phyloP scores from a whole-genome alignment of 2,113 vertebrate genomes.

The Ictalurus punctatus region DNA sequence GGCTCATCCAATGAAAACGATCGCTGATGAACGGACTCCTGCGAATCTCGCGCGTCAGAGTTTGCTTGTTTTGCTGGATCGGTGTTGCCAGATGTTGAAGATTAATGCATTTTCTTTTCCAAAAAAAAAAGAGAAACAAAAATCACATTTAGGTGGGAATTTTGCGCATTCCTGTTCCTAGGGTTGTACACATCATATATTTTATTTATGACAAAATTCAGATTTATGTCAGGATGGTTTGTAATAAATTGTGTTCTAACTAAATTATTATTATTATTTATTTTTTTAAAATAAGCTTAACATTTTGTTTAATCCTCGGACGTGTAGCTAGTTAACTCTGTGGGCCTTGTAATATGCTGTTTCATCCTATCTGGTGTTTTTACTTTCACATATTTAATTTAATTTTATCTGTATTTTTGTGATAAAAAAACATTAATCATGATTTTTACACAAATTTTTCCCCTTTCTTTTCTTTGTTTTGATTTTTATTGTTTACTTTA shows the following conservation, averaged over 20 bases:
- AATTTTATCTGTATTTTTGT: no score
- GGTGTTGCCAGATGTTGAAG: background rate
- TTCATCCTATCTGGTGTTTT: background rate
- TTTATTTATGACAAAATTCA: background rate
- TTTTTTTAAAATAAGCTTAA: background rate
- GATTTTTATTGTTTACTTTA: background rate
- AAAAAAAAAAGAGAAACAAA: no score
- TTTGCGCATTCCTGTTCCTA: background rate
- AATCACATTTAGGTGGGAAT: background rate
- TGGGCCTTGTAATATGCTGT: background rate
- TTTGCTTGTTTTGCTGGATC: background rate
- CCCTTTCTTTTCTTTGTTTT: background rate
- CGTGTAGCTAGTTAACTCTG: no score
- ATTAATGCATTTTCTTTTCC: background rate
- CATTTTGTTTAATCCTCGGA: background rate
- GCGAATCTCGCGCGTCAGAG: conserved; percentile 22
- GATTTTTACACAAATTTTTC: background rate
- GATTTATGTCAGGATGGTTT: background rate
- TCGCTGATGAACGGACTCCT: conserved; percentile 2
- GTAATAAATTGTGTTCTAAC: background rate
- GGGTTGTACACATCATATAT: background rate
- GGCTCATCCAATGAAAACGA: conserved; percentile 41
- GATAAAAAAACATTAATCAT: background rate
- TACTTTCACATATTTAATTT: background rate
- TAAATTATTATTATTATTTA: background rate